Evolutionary conservation across 1,140 invertebrate genomes (phyloP), one percentile per base, ranked within the genome.

Genomic region (Drosophila sechellia): DNA sequence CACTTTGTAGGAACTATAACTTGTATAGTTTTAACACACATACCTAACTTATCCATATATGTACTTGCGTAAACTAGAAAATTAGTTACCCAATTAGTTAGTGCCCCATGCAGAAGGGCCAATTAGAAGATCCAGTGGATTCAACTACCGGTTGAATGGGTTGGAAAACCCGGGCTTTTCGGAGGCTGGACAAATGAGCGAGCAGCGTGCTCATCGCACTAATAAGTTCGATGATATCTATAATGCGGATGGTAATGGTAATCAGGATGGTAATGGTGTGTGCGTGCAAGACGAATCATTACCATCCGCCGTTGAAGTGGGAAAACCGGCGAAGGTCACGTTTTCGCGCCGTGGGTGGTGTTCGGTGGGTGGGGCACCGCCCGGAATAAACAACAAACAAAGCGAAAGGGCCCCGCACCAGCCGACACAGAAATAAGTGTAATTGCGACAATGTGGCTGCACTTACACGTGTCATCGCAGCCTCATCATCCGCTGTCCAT

Each of bases 391-490:
- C 68, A 87, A 79, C 76, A 87, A 87, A 79, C 83, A 87, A 87
- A 77, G 68, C 79, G 66, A 31, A 68, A 4, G 42, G 1, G 4
- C 17, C 15, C 5, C 43, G 43, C 79, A 89, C 79, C 40, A 40
- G 31, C 37, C 55, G 27, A 52, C 45, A 31, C 31, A 31, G 31
- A 48, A 56, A 70, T 12, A 57, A 81, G 87, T 81, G 85, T 90
- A 90, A 90, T 90, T 90, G 87, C 87, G 73, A 90, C 87, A 90
- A 83, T 84, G 87, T 87, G 81, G 83, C 65, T 80, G 87, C 77
- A 80, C 83, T 90, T 90, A 90, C 87, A 90, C 87, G 87, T 90
- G 87, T 90, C 87, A 80, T 80, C 83, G 39, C 77, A 65, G 46
- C 59, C 69, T 76, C 60, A 66, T 54, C 53, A 45, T 42, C 48